These are phyloP conservation scores for Microplitis demolitor DNA, from an alignment of 1,140 invertebrate genomes.

Conservation along the genomic window DNA sequence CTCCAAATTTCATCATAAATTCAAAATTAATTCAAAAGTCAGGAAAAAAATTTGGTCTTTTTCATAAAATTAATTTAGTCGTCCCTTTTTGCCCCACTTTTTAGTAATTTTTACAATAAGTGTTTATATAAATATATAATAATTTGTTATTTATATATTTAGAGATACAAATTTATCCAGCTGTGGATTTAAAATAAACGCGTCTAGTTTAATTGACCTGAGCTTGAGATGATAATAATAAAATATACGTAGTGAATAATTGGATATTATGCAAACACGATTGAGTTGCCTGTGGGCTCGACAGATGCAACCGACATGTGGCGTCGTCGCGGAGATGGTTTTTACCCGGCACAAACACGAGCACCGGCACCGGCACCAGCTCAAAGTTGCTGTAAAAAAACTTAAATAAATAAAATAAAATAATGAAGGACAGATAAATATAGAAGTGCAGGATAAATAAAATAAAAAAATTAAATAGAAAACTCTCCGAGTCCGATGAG, in stretches of 20 bases:
- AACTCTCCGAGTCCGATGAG: background rate
- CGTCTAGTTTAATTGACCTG: constrained; percentile 18
- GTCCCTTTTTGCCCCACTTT: too few species aligned
- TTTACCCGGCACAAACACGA: background rate
- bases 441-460: background rate
- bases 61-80: too few species aligned
- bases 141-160: too few species aligned
- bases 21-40: too few species aligned
- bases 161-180: background rate
- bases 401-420: background rate
- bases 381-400: background rate
- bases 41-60: too few species aligned
- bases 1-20: too few species aligned
- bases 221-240: background rate
- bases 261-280: constrained; percentile 47
- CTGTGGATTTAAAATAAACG: constrained; percentile 9
- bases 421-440: background rate
- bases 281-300: constrained; percentile 20
- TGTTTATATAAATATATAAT: too few species aligned
- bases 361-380: background rate
- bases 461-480: background rate
- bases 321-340: constrained; percentile 16
- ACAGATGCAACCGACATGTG: constrained; percentile 37
- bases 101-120: too few species aligned
- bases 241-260: constrained; percentile 34